These are phyloP conservation scores for Cinclus cinclus DNA, from an alignment of 2,113 vertebrate genomes.

Conservation along the genomic window DNA sequence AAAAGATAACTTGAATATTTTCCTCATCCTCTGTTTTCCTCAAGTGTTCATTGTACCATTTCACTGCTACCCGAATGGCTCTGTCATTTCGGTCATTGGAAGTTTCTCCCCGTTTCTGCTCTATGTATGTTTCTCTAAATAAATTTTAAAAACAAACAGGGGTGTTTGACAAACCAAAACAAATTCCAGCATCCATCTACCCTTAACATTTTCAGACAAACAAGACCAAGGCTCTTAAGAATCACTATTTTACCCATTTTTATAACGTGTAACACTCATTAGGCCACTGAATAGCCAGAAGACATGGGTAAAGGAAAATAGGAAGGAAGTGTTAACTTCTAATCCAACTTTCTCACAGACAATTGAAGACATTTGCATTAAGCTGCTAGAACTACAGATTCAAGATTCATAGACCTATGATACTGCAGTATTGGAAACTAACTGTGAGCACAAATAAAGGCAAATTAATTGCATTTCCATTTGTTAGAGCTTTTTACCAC, in stretches of 20 bases:
- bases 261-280: background rate
- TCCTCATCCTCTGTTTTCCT: constrained; percentile 68
- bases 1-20: constrained; percentile 82
- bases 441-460: background rate
- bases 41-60: constrained; percentile 92
- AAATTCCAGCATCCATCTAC: background rate
- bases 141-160: background rate
- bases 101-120: constrained; percentile 88
- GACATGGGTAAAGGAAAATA: background rate
- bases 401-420: background rate
- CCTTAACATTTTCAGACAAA: background rate
- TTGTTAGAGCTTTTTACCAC: background rate
- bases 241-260: background rate
- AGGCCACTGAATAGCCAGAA: background rate
- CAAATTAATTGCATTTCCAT: background rate
- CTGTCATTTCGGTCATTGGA: constrained; percentile 94
- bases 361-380: background rate
- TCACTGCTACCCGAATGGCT: constrained; percentile 88
- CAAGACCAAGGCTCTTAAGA: background rate
- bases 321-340: background rate
- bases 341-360: background rate
- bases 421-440: background rate
- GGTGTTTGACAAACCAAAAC: background rate
- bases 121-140: constrained; percentile 90
- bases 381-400: background rate